A percentile compares a stretch with the other conserved stretches of the same genome.
These are phyloP conservation scores for Drosophila heteroneura DNA, from an alignment of 2,888 invertebrate genomes.

Conservation along the genomic window DNA sequence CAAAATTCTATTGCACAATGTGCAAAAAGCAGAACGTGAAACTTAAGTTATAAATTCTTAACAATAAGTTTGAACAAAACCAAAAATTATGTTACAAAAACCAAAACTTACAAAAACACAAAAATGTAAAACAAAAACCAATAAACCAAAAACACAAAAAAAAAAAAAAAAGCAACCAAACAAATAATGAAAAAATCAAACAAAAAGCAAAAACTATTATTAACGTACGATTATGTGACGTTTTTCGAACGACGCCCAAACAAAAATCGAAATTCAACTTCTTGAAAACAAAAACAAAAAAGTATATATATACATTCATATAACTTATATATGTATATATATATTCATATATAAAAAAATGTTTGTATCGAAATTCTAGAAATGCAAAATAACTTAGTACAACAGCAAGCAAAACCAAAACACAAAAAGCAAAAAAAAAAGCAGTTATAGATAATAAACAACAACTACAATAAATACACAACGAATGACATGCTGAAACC, in stretches of 20 bases:
- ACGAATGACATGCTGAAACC: constrained; percentile 77
- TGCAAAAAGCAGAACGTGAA: constrained; percentile 52
- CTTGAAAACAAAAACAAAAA: constrained; percentile 83
- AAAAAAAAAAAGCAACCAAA: constrained; percentile 43
- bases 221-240: constrained; percentile 82
- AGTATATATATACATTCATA: constrained; percentile 35
- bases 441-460: constrained; percentile 65
- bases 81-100: constrained; percentile 49
- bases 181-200: constrained; percentile 41
- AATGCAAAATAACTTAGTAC: constrained; percentile 32
- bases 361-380: constrained; percentile 41
- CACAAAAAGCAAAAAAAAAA: constrained; percentile 18
- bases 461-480: constrained; percentile 65
- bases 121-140: constrained; percentile 43
- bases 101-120: constrained; percentile 39
- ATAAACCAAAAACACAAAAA: constrained; percentile 40
- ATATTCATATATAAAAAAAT: constrained; percentile 38
- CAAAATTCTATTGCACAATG: constrained; percentile 33
- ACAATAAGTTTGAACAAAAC: constrained; percentile 66
- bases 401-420: constrained; percentile 20
- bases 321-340: constrained; percentile 39
- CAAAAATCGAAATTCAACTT: constrained; percentile 87
- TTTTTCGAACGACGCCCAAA: constrained; percentile 86
- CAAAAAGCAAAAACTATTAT: constrained; percentile 47
- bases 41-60: constrained; percentile 58